Evolutionary conservation across 1,140 invertebrate species (phyloP).

Genomic region (Leptinotarsa lineolata): DNA sequence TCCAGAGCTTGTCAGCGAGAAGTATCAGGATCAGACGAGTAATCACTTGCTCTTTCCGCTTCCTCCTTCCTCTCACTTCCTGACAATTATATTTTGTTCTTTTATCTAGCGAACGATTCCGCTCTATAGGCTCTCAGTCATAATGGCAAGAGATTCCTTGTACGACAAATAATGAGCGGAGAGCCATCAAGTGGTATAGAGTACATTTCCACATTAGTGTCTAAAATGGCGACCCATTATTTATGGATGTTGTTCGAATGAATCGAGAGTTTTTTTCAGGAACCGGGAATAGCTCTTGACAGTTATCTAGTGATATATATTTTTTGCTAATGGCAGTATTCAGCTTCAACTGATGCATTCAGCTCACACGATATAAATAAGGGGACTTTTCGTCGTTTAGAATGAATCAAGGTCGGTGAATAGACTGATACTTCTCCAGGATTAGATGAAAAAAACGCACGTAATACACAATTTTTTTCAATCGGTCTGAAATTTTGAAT

Average conservation of each 20-base stretch:
- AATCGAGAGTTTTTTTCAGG: conserved; percentile 6
- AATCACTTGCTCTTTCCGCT: conserved; percentile 21
- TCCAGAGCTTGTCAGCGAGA: neutral
- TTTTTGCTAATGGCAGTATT: neutral
- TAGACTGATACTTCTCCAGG: no score
- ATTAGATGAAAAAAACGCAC: no score
- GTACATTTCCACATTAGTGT: conserved; percentile 15
- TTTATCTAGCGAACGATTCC: conserved; percentile 22
- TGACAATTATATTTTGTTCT: conserved; percentile 28
- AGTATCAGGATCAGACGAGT: conserved; percentile 21
- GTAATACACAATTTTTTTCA: no score
- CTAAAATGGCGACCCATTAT: neutral
- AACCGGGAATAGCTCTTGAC: neutral
- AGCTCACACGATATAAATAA: neutral
- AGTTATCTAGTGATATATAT: conserved; percentile 1
- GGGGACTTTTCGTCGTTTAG: neutral
- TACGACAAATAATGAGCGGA: conserved; percentile 20
- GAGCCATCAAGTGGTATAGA: conserved; percentile 22
- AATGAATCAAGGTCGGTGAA: no score
- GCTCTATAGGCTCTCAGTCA: conserved; percentile 17
- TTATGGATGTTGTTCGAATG: conserved; percentile 12
- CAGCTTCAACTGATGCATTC: conserved; percentile 5
- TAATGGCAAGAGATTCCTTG: neutral
- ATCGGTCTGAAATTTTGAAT: no score
- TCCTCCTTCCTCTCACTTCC: conserved; percentile 23